Conservation (phyloP, 2,888 invertebrate genomes). For the Nebria salina region DNA sequence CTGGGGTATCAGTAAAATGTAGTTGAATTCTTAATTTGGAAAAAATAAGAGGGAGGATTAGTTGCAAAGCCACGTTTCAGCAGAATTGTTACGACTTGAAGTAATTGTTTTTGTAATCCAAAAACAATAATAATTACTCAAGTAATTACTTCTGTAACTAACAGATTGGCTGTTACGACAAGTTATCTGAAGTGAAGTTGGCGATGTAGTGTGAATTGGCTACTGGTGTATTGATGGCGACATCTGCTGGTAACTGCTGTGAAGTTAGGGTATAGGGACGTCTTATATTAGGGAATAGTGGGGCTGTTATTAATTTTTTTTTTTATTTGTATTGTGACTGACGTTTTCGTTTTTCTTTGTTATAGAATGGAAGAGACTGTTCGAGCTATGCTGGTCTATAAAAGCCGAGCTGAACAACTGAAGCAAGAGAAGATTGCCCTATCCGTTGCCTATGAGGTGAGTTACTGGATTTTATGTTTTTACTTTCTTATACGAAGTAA, state of each 20-base stretch:
- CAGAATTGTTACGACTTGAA: too few species aligned
- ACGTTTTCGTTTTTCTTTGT: constrained; percentile 54
- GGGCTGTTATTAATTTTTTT: not conserved
- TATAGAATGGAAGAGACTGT: constrained; percentile 82
- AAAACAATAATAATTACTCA: not conserved
- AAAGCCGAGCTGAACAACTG: constrained; percentile 77
- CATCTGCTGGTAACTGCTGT: constrained; percentile 31
- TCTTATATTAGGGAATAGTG: not conserved
- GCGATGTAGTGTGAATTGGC: not conserved
- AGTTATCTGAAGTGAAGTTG: not conserved
- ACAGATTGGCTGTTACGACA: not conserved
- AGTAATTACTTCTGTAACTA: not conserved
- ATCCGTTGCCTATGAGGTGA: constrained; percentile 78
- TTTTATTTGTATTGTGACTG: not conserved
- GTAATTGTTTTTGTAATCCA: not conserved
- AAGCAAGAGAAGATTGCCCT: constrained; percentile 78
- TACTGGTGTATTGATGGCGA: constrained; percentile 19
- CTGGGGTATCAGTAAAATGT: too few species aligned
- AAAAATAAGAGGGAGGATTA: not conserved
- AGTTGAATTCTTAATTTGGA: too few species aligned
- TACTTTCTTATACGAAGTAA: too few species aligned
- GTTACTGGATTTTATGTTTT: constrained; percentile 50
- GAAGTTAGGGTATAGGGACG: not conserved
- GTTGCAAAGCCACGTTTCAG: not conserved
- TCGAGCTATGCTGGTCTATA: constrained; percentile 77